Percentiles rank a stretch among this genome's conserved stretches.
phyloP scores from a whole-genome alignment of 1,140 invertebrate genomes.

The Caligus rogercresseyi region DNA sequence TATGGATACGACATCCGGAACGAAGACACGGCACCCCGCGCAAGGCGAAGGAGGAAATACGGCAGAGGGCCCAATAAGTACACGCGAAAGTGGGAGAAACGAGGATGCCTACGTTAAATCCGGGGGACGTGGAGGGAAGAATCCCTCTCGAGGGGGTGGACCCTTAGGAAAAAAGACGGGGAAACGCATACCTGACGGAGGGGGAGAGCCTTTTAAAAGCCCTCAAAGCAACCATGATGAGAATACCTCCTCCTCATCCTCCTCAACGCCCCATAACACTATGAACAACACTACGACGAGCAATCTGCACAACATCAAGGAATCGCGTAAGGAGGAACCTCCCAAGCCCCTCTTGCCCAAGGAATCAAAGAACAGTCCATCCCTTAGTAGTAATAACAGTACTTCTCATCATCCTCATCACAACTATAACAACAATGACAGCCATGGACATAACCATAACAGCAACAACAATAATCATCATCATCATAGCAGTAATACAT shows the following conservation, averaged over 20 bases:
- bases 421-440: not conserved
- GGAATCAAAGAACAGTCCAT: not conserved
- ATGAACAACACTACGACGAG: too few relatives aligned
- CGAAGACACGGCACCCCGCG: constrained; percentile 72
- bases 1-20: constrained; percentile 90
- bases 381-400: not conserved
- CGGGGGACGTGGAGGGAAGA: constrained; percentile 18
- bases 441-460: not conserved
- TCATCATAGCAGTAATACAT: too few relatives aligned
- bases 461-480: too few relatives aligned
- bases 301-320: too few relatives aligned
- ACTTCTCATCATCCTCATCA: too few relatives aligned
- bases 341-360: not conserved
- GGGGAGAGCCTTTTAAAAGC: too few relatives aligned
- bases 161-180: constrained; percentile 14
- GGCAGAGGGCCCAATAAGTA: constrained; percentile 78
- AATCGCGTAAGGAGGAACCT: not conserved
- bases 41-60: constrained; percentile 49
- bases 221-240: too few relatives aligned
- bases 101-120: constrained; percentile 57
- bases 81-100: constrained; percentile 74
- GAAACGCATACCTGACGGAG: not conserved
- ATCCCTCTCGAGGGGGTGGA: constrained; percentile 19
- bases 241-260: too few relatives aligned
- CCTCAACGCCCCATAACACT: too few relatives aligned